phyloP scores from a whole-genome alignment of 2,113 vertebrate species.

The Gadus macrocephalus region DNA sequence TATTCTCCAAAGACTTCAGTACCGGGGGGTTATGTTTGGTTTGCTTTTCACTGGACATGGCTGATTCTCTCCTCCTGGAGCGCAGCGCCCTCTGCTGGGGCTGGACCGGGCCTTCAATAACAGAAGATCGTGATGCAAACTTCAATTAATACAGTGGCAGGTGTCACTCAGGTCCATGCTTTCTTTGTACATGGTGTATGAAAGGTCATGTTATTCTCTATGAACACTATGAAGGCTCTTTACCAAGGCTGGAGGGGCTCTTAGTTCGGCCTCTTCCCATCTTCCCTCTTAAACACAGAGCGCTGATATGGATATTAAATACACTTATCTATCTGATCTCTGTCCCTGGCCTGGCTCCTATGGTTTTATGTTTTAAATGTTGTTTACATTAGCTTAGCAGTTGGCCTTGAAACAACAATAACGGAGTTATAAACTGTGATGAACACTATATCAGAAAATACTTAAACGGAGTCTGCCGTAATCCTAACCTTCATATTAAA shows the following conservation, averaged over 20 bases:
- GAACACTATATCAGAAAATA: background rate
- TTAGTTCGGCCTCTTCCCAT: conserved; percentile 46
- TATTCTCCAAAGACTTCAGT: background rate
- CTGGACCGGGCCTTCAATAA: background rate
- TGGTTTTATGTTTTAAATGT: background rate
- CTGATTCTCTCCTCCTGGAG: conserved; percentile 27
- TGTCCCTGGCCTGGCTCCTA: no score
- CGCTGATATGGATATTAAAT: background rate
- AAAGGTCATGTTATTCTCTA: background rate
- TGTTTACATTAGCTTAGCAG: background rate
- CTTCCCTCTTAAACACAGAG: conserved; percentile 9
- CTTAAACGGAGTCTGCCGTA: no score
- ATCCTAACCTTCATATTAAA: no score
- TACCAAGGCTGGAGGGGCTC: conserved; percentile 33
- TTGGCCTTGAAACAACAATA: background rate
- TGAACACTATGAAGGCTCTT: background rate
- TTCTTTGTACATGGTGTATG: no score
- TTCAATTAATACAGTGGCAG: background rate
- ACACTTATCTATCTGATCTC: background rate
- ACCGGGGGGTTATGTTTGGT: background rate
- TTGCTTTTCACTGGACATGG: background rate
- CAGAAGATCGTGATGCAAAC: background rate
- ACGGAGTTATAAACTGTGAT: background rate
- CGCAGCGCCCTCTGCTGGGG: conserved; percentile 21
- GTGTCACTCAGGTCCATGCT: background rate